phyloP scores from a whole-genome alignment of 2,797 vertebrate species.

The Sus cebifrons region DNA sequence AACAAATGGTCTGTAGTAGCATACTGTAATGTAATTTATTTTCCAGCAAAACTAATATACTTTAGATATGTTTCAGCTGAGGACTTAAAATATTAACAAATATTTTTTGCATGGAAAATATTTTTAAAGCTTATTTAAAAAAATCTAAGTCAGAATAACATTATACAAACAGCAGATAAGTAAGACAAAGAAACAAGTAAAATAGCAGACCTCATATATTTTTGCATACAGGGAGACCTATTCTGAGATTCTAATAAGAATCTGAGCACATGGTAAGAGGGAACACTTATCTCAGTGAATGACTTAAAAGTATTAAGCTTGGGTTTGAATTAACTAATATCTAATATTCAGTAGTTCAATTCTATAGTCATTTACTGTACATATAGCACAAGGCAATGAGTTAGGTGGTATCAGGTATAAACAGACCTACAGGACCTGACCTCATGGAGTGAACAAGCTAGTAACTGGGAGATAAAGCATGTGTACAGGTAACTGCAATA shows the following conservation, averaged over 20 bases:
- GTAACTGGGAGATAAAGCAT: neutral
- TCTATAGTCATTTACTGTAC: slow-evolving; percentile 47
- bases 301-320: slow-evolving; percentile 56
- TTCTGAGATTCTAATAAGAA: slow-evolving; percentile 56
- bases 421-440: neutral
- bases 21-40: slow-evolving; percentile 54
- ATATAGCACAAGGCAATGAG: neutral
- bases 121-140: slow-evolving; percentile 60
- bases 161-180: slow-evolving; percentile 11
- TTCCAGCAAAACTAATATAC: slow-evolving; percentile 57
- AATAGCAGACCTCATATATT: slow-evolving; percentile 54
- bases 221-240: neutral
- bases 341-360: slow-evolving; percentile 55
- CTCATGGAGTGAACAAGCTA: neutral
- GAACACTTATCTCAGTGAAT: slow-evolving; percentile 32
- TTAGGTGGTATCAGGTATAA: neutral
- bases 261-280: neutral
- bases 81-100: slow-evolving; percentile 65
- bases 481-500: neutral
- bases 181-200: slow-evolving; percentile 54
- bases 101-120: slow-evolving; percentile 66
- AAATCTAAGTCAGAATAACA: slow-evolving; percentile 53
- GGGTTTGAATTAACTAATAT: slow-evolving; percentile 61
- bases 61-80: slow-evolving; percentile 29
- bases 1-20: slow-evolving; percentile 30